Base-by-base conservation (phyloP, 2,888 invertebrate species). In the Ceraclea dissimilis region DNA sequence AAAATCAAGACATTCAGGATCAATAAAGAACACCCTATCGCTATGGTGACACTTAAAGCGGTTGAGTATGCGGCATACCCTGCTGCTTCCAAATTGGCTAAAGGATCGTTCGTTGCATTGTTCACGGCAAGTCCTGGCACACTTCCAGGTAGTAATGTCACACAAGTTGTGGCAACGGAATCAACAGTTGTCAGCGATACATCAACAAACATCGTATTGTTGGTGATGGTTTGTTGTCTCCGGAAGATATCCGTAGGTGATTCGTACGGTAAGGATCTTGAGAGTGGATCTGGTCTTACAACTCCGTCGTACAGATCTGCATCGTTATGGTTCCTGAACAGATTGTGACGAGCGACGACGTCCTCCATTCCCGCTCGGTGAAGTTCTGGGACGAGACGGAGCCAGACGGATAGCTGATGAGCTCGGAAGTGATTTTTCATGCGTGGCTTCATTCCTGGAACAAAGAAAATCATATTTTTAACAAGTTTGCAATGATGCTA, bases 331-430 rank as follows among this genome's bases (percentile, higher is more conserved):
- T 92, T 88, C 63, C 88, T 83, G 73, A 95, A 91, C 63, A 93
- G 81, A 73, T 95, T 94, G 75, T 93, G 92, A 49, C 88, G 79
- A 1, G 88, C 86, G 46, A 89, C 88, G 8, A 90, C 90, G 70
- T 91, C 91, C 67, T 90, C 91, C 90, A 91, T 91, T 2, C 91
- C 91, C 0, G 90, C 87, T 53, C 90, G 79, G 69, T 92, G 91
- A 0, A 92, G 79, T 70, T 95, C 94, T 0, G 96, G 96, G 49
- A 97, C 90, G 6, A 96, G 81, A 5, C 95, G 87, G 8, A 95
- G 74, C 97, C 97, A 97, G 47, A 96, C 91, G 49, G 95, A 94
- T 51, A 96, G 79, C 69, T 95, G 93, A 72, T 95, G 94, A 1
- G 95, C 93, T 50, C 95, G 82, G 75, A 92, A 96, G 75, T 95